Evolutionary conservation across 2,113 vertebrate genomes (phyloP), one percentile per base, ranked within the genome.

Genomic region (Perca fluviatilis): DNA sequence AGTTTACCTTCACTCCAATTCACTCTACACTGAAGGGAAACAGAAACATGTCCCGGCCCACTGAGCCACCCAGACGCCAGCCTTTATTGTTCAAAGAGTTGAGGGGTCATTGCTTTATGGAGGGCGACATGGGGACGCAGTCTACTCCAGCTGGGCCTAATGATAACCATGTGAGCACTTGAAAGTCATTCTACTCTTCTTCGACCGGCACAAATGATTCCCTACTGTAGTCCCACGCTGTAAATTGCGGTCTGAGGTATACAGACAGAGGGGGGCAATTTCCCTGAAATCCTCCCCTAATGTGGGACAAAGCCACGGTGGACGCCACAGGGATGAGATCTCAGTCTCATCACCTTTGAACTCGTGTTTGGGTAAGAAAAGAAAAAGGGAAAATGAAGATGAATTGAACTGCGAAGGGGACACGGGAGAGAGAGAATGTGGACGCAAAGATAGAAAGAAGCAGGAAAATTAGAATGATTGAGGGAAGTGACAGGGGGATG

Each of bases 381-480:
- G 21, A 18, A 47, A 75, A 71, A 46, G 43, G 68, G 14, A 58
- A 74, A 73, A 77, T 58, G 46, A 73, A 61, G 58, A 88, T 25
- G 15, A 70, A 75, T 27, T 40, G 65, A 43, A 49, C 12, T 2
- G 64, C 0, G 2, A 46, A 51, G 65, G 47, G 46, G 51, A 61
- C 72, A 46, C 21, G 57, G 46, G 27, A 50, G 5, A 18, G 18
- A 71, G 73, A 80, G 63, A 78, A 83, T 46, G 74, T 64, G 69
- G 25, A 33, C 6, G 16, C 60, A 60, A 21, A 57, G 56, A 75
- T 6, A 63, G 57, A 64, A 74, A 73, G 56, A 65, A 50, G 36
- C 69, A 30, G n/a, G 71, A 43, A 77, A 82, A 86, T 86, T 76
- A 80, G 66, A 89, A 77, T 63, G 86, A 91, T 80, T 71, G 84